Evolutionary conservation across 2,113 vertebrate genomes (phyloP), one percentile per base, ranked within the genome.

Genomic region (Oncorhynchus kisutch): DNA sequence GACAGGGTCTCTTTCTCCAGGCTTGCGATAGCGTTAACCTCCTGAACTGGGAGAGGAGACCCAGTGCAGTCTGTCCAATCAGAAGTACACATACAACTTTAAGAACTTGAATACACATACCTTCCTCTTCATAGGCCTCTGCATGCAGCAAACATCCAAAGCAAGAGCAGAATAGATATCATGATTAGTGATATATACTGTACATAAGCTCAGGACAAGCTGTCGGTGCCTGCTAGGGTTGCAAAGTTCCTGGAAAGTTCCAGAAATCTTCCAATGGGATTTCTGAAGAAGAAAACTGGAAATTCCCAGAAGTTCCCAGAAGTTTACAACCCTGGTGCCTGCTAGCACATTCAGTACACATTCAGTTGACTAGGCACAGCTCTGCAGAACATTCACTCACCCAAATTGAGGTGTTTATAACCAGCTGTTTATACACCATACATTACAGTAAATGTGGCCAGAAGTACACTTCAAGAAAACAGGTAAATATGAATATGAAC

Each of bases 91-190:
- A 71, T 76, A 83, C 16, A 54, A 18, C 1, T 54, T 78, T 78
- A 89, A 83, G 73, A 84, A 90, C 78, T 72, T 85, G 78, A 22
- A 31, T 86, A 73, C 74, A 94, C 92, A 76, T 94, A 93, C 92
- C 92, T 93, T 94, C 92, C 87, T 94, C 92, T 89, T 92, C 92
- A 90, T 94, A 94, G 91, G 84, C 91, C 72, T 93, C 93, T 94
- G 92, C 92, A 93, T 92, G 92, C 91, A 93, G 89, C 90, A 92
- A 94, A 90, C 88, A 85, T 88, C 85, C 87, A 87, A 91, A 92
- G 92, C 87, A 92, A 92, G 88, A 91, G 90, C 90, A 93, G 88
- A 94, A 93, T 77, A 92, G 79, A 91, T 25, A 89, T 18, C 65
- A 67, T 73, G 75, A 89, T 94, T 91, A 92, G 86, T 77, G 72